Evolutionary conservation across 1,140 invertebrate species (phyloP), one percentile per base, ranked within the genome.

Genomic region (Rhagoletis zephyria): DNA sequence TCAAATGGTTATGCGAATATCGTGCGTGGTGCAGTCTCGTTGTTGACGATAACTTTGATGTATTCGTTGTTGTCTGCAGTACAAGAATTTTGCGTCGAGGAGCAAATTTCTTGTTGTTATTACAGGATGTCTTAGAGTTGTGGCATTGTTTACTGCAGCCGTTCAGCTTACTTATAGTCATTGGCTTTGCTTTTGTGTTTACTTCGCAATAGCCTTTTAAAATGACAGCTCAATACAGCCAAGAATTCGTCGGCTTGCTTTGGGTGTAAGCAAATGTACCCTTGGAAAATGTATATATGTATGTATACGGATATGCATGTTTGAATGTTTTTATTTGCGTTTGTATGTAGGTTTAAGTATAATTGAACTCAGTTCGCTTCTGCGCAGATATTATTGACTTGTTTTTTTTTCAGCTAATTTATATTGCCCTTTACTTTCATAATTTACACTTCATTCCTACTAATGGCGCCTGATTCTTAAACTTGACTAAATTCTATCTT

Each of bases 1-100:
- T 51, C 16, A 81, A 81, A 81, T 48, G 67, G 5, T 42, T 14
- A 10, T 74, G 67, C 7, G 74, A 51, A 81, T 81, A n/a, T 56
- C 10, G 19, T 30, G 30, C 0, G 40, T 42, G 30, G 30, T 30
- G 30, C 30, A 30, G 30, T 30, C 42, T 30, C 42, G 74, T 81
- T 56, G 48, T 56, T 81, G 74, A 30, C 14, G n/a, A 5, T 30
- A 42, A 2, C 2, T 14, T 67, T 67, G 64, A 19, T 67, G 19
- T 0, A 3, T 30, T 30, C 4, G n/a, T 5, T 30, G 30, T 30
- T 30, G 30, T 81, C 74, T 51, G 51, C 48, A 9, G 7, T 56
- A n/a, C 14, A 56, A n/a, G 48, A 56, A 30, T 81, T 45, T 9
- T n/a, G 19, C 74, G 74, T 30, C 45, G n/a, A 19, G 16, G 30